Conservation (phyloP, 2,113 vertebrate species). For the Scopus umbretta region DNA sequence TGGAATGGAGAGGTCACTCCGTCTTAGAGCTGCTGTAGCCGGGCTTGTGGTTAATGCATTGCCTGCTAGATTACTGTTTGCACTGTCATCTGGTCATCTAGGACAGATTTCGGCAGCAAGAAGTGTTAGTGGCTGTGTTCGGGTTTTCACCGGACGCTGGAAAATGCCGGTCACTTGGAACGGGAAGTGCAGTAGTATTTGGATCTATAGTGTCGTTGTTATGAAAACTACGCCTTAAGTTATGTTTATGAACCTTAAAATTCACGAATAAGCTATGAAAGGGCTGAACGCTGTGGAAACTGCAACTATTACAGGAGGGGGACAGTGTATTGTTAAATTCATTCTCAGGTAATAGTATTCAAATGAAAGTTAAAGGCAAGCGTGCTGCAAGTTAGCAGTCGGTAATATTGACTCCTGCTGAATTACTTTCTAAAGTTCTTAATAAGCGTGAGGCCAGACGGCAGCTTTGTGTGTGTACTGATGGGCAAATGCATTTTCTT, state of each 20-base stretch:
- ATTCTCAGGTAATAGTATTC: not conserved
- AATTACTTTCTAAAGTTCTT: not conserved
- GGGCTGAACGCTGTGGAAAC: not conserved
- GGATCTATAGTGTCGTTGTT: not conserved
- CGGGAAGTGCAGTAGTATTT: not conserved
- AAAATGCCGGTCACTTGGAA: not conserved
- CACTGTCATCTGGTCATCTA: not conserved
- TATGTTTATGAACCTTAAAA: not conserved
- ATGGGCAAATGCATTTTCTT: not conserved
- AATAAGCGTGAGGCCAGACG: not conserved
- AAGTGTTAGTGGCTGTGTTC: not conserved
- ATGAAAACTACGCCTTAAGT: not conserved
- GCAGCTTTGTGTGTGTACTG: not conserved
- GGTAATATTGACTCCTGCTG: not conserved
- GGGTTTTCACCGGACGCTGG: not conserved
- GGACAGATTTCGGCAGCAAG: not conserved
- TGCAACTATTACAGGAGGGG: not conserved
- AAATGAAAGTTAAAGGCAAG: not conserved
- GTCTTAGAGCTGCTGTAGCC: not conserved
- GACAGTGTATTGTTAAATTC: not conserved
- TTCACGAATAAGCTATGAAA: not conserved
- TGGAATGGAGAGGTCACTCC: not conserved
- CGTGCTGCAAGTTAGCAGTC: not conserved
- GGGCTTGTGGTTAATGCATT: not conserved
- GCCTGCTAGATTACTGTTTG: not conserved